Evolutionary conservation across 2,797 vertebrate species (phyloP).

Genomic region (Ctenochaetus hawaiiensis): DNA sequence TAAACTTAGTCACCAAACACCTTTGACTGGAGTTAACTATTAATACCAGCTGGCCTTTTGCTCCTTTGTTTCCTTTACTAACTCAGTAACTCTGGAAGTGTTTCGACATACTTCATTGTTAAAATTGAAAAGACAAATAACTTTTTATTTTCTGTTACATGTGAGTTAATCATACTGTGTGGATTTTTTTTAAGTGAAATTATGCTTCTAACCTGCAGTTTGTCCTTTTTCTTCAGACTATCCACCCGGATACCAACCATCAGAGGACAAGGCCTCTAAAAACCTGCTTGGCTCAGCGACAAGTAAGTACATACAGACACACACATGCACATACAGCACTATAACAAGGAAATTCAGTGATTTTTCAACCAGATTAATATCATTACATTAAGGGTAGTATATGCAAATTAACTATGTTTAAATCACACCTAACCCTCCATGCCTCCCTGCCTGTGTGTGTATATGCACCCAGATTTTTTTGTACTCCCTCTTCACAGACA

Average conservation of each 20-base stretch:
- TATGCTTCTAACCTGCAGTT: conserved; percentile 32
- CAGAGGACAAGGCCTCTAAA: conserved; percentile 95
- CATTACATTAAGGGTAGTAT: too few relatives aligned
- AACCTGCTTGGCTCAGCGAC: conserved; percentile 98
- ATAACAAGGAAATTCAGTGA: too few relatives aligned
- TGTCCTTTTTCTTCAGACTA: conserved; percentile 86
- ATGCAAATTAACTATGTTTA: too few relatives aligned
- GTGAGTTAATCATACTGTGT: neutral
- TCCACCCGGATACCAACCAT: conserved; percentile 91
- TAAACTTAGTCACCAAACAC: conserved; percentile 18
- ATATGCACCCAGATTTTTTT: too few relatives aligned
- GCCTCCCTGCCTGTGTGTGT: too few relatives aligned
- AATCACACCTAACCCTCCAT: too few relatives aligned
- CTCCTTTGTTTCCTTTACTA: neutral
- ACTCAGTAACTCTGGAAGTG: neutral
- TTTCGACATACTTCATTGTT: neutral
- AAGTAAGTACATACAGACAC: conserved; percentile 86
- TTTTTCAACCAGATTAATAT: too few relatives aligned
- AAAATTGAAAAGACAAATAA: neutral
- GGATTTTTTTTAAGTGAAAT: too few relatives aligned
- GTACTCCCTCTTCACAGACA: too few relatives aligned
- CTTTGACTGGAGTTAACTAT: conserved; percentile 18
- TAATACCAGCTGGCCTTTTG: conserved; percentile 13
- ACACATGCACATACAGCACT: neutral
- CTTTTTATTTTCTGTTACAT: neutral